phyloP scores from a whole-genome alignment of 2,113 vertebrate species.

The Xenus cinereus region DNA sequence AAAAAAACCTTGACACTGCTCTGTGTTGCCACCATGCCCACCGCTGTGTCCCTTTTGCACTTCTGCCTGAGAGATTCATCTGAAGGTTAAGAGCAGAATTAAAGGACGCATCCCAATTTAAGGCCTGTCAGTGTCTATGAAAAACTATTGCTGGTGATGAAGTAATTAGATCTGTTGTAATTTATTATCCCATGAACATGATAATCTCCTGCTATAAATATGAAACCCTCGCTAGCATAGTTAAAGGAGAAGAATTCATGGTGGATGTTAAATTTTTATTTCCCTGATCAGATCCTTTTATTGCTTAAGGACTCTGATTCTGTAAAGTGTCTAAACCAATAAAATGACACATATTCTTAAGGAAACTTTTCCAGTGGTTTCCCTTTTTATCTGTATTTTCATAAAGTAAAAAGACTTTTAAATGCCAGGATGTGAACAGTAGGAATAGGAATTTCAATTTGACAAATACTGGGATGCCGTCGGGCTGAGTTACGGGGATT shows the following conservation, averaged over 20 bases:
- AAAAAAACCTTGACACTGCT: background rate
- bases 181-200: conserved; percentile 60
- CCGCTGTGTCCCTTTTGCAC: background rate
- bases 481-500: background rate
- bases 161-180: conserved; percentile 66
- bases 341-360: conserved; percentile 53
- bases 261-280: conserved; percentile 57
- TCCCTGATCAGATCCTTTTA: conserved; percentile 51
- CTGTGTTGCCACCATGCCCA: background rate
- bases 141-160: conserved; percentile 62
- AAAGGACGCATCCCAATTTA: conserved; percentile 62
- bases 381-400: conserved; percentile 23
- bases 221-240: conserved; percentile 29
- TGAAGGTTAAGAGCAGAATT: conserved; percentile 65
- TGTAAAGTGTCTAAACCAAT: conserved; percentile 46
- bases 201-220: conserved; percentile 71
- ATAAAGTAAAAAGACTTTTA: background rate
- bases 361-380: conserved; percentile 34
- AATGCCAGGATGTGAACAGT: background rate
- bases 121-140: conserved; percentile 59
- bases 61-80: background rate
- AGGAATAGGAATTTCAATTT: background rate
- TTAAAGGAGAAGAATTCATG: conserved; percentile 58
- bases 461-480: background rate
- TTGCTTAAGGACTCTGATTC: conserved; percentile 42